Percentiles rank a stretch among this genome's conserved stretches.
phyloP scores from a whole-genome alignment of 2,797 vertebrate species.

The Gambelia wislizenii region DNA sequence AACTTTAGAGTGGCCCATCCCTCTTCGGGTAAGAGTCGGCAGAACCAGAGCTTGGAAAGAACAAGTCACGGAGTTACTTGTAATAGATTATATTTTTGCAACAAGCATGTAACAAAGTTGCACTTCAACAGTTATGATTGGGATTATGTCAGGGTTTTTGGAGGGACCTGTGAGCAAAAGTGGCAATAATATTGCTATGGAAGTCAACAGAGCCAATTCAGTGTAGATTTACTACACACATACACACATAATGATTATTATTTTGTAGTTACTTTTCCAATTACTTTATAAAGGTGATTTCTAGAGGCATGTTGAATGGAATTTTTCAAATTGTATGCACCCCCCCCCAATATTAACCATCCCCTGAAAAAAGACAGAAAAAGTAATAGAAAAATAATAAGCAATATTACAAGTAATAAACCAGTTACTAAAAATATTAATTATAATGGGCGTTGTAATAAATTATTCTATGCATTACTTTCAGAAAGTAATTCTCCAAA shows the following conservation, averaged over 20 bases:
- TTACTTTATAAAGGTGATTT: not conserved
- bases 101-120: too few species aligned
- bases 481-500: not conserved
- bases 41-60: too few species aligned
- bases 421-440: not conserved
- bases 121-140: too few species aligned
- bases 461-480: not conserved
- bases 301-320: not conserved
- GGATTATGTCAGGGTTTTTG: too few species aligned
- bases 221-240: not conserved
- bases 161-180: not conserved
- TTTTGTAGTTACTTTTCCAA: too few species aligned
- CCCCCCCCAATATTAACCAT: too few species aligned
- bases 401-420: not conserved
- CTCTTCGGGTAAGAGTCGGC: not conserved
- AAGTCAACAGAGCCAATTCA: not conserved
- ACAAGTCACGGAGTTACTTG: too few species aligned
- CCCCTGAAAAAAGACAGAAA: not conserved
- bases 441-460: not conserved
- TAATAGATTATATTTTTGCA: too few species aligned
- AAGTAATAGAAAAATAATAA: not conserved
- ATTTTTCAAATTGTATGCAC: not conserved
- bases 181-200: not conserved
- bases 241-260: too few species aligned
- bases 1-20: not conserved